Evolutionary conservation across 2,797 vertebrate genomes (phyloP), one percentile per base, ranked within the genome.

Genomic region (Lagodon rhomboides): DNA sequence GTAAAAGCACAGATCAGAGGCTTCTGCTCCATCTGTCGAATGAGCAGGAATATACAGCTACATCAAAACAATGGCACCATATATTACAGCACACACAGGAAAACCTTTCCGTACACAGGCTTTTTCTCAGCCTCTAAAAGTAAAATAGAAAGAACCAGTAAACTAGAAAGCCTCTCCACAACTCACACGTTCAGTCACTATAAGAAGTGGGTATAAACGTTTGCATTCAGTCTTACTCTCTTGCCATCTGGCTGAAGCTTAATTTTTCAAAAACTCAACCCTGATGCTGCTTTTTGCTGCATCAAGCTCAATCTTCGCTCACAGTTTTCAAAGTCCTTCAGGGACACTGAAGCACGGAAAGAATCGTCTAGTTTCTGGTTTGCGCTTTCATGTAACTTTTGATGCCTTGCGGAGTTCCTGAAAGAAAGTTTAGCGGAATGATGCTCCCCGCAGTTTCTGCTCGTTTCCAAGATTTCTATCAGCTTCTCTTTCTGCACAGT

Each of bases 401-500:
- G 60, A 68, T 50, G 47, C 47, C 59, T 56, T 12, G 59, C 46
- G 41, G 20, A 30, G 49, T 56, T 85, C 64, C 15, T 60, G 25
- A 68, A 59, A 68, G 54, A 58, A 59, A 41, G 49, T 81, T 77
- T 64, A 58, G 60, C 63, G 56, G 69, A 69, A 55, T 6, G n/a
- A 67, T 11, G 53, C 46, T 58, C 34, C 50, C 56, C 38, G 3
- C 17, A 22, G 54, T 23, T 44, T 66, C 5, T 44, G 8, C 68
- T 77, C 54, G 73, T 63, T 50, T 63, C 68, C 38, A 18, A 79
- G 75, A 79, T 85, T 68, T 74, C 66, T 51, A 51, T 73, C 74
- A 9, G 58, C 30, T 30, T 27, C 11, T 23, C 25, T 63, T 43
- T 82, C 53, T 83, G 74, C 61, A 27, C 15, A 72, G 70, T 72